phyloP scores from a whole-genome alignment of 2,113 vertebrate species.

The Podiceps cristatus region DNA sequence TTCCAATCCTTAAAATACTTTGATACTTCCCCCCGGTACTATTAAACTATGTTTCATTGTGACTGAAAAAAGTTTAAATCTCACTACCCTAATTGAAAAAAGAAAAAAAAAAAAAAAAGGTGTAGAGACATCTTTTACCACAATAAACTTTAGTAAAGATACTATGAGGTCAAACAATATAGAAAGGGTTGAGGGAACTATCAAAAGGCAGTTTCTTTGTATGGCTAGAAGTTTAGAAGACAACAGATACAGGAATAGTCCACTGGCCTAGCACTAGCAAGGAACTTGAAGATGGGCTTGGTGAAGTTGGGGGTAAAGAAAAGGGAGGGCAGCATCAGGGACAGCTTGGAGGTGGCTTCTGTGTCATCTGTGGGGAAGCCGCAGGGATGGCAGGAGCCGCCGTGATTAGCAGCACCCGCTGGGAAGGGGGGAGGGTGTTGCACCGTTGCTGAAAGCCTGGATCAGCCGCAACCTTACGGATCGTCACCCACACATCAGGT shows the following conservation, averaged over 20 bases:
- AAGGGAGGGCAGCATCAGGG: neutral
- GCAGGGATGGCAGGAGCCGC: neutral
- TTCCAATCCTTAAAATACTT: neutral
- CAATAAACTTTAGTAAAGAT: neutral
- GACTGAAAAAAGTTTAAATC: neutral
- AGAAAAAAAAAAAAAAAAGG: neutral
- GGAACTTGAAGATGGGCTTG: neutral
- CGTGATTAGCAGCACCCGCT: fast-evolving
- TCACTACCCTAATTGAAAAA: neutral
- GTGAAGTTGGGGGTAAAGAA: neutral
- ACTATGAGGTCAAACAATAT: fast-evolving
- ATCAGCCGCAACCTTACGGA: neutral
- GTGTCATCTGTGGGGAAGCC: neutral
- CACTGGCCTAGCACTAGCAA: neutral
- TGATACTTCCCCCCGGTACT: neutral
- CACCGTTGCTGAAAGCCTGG: neutral
- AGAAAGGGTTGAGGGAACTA: neutral
- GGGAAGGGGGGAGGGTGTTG: neutral
- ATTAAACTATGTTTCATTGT: fast-evolving
- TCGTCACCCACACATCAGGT: neutral
- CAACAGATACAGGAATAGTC: neutral
- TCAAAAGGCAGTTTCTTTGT: neutral
- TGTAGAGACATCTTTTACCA: neutral
- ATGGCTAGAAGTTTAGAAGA: neutral
- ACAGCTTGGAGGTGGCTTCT: neutral